Conservation (phyloP, 2,113 vertebrate species). For the Notiomystis cincta region DNA sequence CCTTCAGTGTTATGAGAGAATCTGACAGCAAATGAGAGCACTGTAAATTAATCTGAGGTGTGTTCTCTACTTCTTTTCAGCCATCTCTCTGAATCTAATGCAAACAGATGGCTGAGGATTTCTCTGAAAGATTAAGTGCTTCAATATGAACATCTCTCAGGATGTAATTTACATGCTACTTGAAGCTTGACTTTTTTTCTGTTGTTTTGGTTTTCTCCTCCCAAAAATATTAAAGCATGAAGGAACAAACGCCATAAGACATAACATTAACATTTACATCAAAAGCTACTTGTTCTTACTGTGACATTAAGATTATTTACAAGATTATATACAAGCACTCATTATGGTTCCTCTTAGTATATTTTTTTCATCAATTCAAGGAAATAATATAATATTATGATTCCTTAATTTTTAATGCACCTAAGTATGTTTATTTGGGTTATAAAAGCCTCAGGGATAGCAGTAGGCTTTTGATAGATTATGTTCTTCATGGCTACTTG, state of each 20-base stretch:
- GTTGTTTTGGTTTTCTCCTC: background rate
- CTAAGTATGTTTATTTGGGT: background rate
- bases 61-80: background rate
- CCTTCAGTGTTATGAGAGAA: background rate
- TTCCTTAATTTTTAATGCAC: slow-evolving; percentile 5
- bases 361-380: background rate
- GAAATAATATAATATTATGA: background rate
- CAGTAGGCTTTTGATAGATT: background rate
- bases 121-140: slow-evolving; percentile 2
- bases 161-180: background rate
- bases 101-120: slow-evolving; percentile 29
- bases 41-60: background rate
- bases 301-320: background rate
- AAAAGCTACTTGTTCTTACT: background rate
- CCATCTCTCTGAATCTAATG: background rate
- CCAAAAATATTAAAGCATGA: background rate
- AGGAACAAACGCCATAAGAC: background rate
- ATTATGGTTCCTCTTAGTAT: background rate
- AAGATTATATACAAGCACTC: background rate
- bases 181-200: background rate
- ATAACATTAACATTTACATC: background rate
- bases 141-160: background rate
- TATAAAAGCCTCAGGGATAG: background rate
- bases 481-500: background rate
- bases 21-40: background rate